These are phyloP conservation scores for Dicranocentrus wangi DNA, from an alignment of 2,888 invertebrate species.

Conservation along the genomic window DNA sequence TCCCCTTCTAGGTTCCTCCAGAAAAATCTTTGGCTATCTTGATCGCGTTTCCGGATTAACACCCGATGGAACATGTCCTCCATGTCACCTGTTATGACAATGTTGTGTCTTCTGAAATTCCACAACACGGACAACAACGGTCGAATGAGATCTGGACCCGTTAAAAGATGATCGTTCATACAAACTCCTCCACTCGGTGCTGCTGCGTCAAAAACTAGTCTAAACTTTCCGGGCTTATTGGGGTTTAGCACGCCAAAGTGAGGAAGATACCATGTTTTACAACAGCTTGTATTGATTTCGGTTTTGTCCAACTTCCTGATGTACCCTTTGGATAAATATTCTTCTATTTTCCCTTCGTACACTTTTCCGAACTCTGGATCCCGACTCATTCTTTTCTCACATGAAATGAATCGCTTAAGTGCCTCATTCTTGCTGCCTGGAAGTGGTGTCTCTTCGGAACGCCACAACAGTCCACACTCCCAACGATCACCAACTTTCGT, in stretches of 20 bases:
- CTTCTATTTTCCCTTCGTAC: constrained; percentile 55
- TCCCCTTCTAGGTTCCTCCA: constrained; percentile 32
- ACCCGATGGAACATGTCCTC: constrained; percentile 62
- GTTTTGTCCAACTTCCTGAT: constrained; percentile 33
- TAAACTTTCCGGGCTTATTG: constrained; percentile 56
- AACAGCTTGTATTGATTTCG: neutral
- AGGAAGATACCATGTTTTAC: constrained; percentile 46
- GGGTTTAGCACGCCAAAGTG: constrained; percentile 58
- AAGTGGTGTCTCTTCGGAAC: neutral
- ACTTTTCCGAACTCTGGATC: constrained; percentile 36
- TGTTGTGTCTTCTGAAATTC: constrained; percentile 27
- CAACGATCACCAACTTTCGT: neutral
- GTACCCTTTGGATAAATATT: constrained; percentile 62
- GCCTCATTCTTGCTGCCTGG: neutral
- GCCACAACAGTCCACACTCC: neutral
- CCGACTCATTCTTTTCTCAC: constrained; percentile 46
- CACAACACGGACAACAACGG: constrained; percentile 26
- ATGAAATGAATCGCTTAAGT: neutral
- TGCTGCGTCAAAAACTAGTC: constrained; percentile 63
- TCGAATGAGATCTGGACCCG: constrained; percentile 47
- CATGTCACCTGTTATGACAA: constrained; percentile 59
- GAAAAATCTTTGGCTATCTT: constrained; percentile 40
- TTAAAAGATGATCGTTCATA: constrained; percentile 51
- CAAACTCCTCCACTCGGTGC: constrained; percentile 27
- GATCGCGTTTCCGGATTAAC: constrained; percentile 32